Evolutionary conservation across 2,113 vertebrate species (phyloP).

Genomic region (Theristicus caerulescens): DNA sequence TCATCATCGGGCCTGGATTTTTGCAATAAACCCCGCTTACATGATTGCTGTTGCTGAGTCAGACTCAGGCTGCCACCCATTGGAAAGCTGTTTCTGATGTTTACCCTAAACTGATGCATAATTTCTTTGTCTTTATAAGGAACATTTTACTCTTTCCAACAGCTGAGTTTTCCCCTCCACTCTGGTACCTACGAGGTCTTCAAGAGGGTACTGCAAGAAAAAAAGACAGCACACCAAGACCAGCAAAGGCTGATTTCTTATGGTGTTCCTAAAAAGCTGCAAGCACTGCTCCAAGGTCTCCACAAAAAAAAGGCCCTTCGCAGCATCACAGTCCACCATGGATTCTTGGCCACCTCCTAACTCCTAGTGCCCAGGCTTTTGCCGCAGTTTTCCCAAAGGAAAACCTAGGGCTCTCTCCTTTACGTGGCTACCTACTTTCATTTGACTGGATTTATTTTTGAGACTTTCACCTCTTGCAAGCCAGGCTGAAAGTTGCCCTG

Average conservation of each 20-base stretch:
- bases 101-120: background rate
- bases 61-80: background rate
- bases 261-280: background rate
- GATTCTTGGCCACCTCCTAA: background rate
- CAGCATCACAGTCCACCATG: accelerated
- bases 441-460: background rate
- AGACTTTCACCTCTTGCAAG: background rate
- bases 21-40: accelerated
- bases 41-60: background rate
- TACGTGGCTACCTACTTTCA: background rate
- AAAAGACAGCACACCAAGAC: background rate
- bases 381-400: background rate
- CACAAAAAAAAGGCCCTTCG: background rate
- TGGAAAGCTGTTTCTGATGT: background rate
- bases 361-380: background rate
- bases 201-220: background rate
- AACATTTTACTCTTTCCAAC: background rate
- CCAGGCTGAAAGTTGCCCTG: background rate
- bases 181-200: background rate
- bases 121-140: background rate
- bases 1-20: background rate
- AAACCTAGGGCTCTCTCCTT: background rate
- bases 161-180: background rate
- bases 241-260: background rate
- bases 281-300: background rate